A percentile compares a stretch with the other conserved stretches of the same genome.
phyloP scores from a whole-genome alignment of 2,888 invertebrate genomes.

The Heteropelma amictum region DNA sequence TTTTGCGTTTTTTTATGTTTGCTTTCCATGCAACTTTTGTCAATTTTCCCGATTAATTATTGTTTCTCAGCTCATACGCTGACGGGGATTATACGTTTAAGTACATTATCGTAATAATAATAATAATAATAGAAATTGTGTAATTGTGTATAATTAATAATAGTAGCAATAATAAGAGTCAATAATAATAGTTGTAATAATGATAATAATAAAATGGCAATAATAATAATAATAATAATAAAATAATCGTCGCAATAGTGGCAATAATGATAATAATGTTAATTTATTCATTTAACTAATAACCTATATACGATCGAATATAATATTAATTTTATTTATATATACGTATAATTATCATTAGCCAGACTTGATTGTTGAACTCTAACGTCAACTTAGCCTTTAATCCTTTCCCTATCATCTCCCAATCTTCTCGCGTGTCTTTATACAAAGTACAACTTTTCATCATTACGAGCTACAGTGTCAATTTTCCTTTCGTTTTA shows the following conservation, averaged over 20 bases:
- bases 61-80: constrained; percentile 20
- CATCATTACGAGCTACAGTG: constrained; percentile 26
- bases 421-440: constrained; percentile 48
- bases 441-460: constrained; percentile 62
- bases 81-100: constrained; percentile 35
- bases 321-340: constrained; percentile 68
- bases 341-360: constrained; percentile 67
- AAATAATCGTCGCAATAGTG: constrained; percentile 64
- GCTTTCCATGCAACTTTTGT: constrained; percentile 12
- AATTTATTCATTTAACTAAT: constrained; percentile 55
- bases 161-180: constrained; percentile 64
- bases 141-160: constrained; percentile 65
- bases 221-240: constrained; percentile 68
- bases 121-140: constrained; percentile 27
- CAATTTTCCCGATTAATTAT: constrained; percentile 36
- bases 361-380: constrained; percentile 54
- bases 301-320: constrained; percentile 54
- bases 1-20: background rate
- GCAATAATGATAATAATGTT: constrained; percentile 66
- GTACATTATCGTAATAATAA: constrained; percentile 45
- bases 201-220: constrained; percentile 68
- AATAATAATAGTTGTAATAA: constrained; percentile 67
- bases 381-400: constrained; percentile 48
- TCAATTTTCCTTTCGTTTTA: constrained; percentile 12
- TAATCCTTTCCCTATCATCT: constrained; percentile 16